Evolutionary conservation across 2,797 vertebrate species (phyloP).

Genomic region (Poeciliopsis infans): DNA sequence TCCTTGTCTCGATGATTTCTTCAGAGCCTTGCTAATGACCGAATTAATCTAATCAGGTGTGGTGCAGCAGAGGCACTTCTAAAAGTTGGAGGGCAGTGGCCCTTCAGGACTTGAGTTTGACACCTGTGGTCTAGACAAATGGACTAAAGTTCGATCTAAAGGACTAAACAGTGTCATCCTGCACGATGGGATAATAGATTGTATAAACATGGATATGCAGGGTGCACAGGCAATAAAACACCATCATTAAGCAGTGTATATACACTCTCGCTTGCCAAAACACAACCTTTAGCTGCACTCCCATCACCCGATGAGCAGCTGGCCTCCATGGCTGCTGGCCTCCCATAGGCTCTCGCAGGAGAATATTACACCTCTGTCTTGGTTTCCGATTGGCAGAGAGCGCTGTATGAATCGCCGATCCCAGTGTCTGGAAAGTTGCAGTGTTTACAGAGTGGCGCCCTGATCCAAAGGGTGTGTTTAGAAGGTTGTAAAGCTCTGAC

Average conservation of each 20-base stretch:
- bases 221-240: constrained; percentile 34
- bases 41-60: no score
- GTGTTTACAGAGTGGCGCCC: constrained; percentile 77
- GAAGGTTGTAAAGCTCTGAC: constrained; percentile 72
- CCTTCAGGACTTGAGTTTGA: no score
- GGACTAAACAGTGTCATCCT: constrained; percentile 34
- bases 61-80: no score
- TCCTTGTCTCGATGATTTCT: no score
- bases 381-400: constrained; percentile 55
- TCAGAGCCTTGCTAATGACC: no score
- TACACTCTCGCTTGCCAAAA: constrained; percentile 24
- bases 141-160: no score
- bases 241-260: constrained; percentile 21
- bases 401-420: constrained; percentile 30
- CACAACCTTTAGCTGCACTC: constrained; percentile 35
- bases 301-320: constrained; percentile 55
- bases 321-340: constrained; percentile 64
- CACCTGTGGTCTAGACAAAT: no score
- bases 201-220: constrained; percentile 27
- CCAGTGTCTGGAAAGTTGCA: constrained; percentile 50
- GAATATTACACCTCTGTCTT: constrained; percentile 17
- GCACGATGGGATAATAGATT: constrained; percentile 32
- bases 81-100: no score
- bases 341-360: constrained; percentile 46
- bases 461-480: constrained; percentile 73